Percentiles rank a stretch among this genome's conserved stretches.
These are phyloP conservation scores for Menura novaehollandiae DNA, from an alignment of 2,113 vertebrate genomes.

Conservation along the genomic window DNA sequence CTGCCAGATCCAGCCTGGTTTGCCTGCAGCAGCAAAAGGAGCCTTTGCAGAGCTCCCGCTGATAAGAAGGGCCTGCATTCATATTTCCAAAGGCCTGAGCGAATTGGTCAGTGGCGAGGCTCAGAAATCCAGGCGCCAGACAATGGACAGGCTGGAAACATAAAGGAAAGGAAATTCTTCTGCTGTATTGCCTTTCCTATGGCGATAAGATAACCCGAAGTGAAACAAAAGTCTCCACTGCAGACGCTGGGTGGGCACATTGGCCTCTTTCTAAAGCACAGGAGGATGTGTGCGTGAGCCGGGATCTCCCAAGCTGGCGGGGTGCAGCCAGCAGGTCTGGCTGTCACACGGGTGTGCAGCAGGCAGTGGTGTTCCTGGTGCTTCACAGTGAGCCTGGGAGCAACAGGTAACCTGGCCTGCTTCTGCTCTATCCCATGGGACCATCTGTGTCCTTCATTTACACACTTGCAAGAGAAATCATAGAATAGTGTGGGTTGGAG, in stretches of 20 bases:
- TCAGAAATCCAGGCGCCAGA: slow-evolving; percentile 62
- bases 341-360: fast-evolving
- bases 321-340: fast-evolving
- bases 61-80: slow-evolving; percentile 3
- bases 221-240: slow-evolving; percentile 41
- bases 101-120: not conserved
- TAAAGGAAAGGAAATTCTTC: slow-evolving; percentile 77
- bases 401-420: not conserved
- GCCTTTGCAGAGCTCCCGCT: not conserved
- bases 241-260: slow-evolving; percentile 23
- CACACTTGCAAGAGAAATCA: fast-evolving
- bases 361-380: fast-evolving
- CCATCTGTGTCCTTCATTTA: not conserved
- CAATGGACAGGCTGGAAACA: slow-evolving; percentile 78
- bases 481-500: not conserved
- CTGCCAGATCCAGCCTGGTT: not conserved
- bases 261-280: not conserved
- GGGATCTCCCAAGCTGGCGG: fast-evolving
- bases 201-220: slow-evolving; percentile 74
- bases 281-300: not conserved
- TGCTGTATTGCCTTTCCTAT: slow-evolving; percentile 82
- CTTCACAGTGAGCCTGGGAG: not conserved
- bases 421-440: fast-evolving
- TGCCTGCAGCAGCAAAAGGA: not conserved
- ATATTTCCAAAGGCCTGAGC: slow-evolving; percentile 3